These are phyloP conservation scores for Chrysolophus pictus DNA, from an alignment of 2,797 vertebrate species.

Conservation along the genomic window DNA sequence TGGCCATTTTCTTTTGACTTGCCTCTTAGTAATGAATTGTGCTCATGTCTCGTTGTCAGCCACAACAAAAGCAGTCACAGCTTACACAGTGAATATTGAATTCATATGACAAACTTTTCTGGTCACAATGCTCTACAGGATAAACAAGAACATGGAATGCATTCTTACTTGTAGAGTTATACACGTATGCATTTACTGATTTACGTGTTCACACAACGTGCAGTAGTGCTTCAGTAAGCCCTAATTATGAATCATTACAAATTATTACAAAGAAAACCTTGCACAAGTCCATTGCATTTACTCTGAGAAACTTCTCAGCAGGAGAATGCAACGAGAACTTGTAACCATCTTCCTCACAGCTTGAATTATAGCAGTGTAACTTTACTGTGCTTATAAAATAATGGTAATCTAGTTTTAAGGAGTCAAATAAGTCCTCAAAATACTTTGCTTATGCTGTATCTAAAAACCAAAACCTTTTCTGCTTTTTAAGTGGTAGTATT, in stretches of 20 bases:
- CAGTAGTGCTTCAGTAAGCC: neutral
- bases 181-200: neutral
- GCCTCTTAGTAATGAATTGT: neutral
- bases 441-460: neutral
- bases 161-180: neutral
- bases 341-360: neutral
- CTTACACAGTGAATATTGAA: neutral
- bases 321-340: neutral
- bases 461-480: neutral
- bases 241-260: neutral
- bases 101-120: neutral
- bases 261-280: neutral
- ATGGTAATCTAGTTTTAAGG: neutral
- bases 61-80: neutral
- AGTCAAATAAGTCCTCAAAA: neutral
- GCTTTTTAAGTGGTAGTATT: neutral
- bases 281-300: accelerated
- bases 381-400: neutral
- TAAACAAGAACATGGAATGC: neutral
- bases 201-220: neutral
- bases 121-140: neutral
- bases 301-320: neutral
- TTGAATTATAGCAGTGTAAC: neutral
- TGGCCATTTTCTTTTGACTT: neutral
- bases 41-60: neutral